Evolutionary conservation across 1,140 invertebrate genomes (phyloP), one percentile per base, ranked within the genome.

Genomic region (Neotoxoptera formosana): DNA sequence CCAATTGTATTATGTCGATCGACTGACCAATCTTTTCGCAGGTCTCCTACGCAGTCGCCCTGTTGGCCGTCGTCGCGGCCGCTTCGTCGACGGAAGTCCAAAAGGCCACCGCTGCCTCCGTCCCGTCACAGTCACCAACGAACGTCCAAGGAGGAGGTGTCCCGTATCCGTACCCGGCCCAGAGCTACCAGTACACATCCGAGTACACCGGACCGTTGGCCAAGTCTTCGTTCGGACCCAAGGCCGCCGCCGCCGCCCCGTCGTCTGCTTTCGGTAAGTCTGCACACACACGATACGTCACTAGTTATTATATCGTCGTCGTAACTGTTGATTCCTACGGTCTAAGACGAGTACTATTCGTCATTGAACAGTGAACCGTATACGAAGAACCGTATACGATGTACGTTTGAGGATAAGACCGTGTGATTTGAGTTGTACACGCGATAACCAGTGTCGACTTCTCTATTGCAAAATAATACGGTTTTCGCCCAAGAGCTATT

Each of bases 191-290:
- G 48, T 88, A 21, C n/a, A n/a, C 48, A 0, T 30, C 87, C n/a
- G 87, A 88, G 30, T 88, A 53, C 87, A 8, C n/a, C 87, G 34
- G 17, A 17, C 87, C 48, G n/a, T 9, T 51, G 17, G 30, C 48
- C 11, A 88, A 51, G n/a, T 88, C 87, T 1, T 20, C 87, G 87
- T 53, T 51, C 47, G 45, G 7, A 25, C 87, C 87, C 2, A 88
- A 88, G n/a, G 45, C 87, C 87, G 17, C 45, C 23, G 45, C 87
- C 87, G 17, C 45, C 23, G n/a, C 36, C n/a, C 87, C 45, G 21
- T 88, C 87, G 47, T 51, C 87, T 76, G 60, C 60, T 51, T 88
- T 88, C 20, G 48, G 87, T 88, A 51, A 88, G 87, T 86, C 34
- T n/a, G 20, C 23, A 14, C 9, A 20, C n/a, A 48, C 1, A 88